A percentile compares a stretch with the other conserved stretches of the same genome.
Evolutionary conservation across 1,140 invertebrate species (phyloP).

Genomic region (Plectrocnemia conspersa): DNA sequence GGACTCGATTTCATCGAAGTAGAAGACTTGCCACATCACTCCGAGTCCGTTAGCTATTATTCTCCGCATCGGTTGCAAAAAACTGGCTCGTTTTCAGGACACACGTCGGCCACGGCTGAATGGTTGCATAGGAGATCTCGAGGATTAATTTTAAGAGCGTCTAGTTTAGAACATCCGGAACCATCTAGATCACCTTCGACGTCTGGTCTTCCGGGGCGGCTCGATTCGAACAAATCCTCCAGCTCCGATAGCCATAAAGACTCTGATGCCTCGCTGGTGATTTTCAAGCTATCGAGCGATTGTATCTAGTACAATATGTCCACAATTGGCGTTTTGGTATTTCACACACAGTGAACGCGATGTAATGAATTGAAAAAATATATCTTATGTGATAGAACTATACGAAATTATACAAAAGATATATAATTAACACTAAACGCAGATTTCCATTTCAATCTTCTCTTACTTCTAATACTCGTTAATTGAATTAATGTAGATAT

Average conservation of each 20-base stretch:
- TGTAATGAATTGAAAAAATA: neutral
- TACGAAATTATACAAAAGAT: no score
- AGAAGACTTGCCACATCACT: conserved; percentile 18
- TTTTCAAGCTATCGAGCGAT: neutral
- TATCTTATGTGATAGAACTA: neutral
- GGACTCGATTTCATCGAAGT: conserved; percentile 14
- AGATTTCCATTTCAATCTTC: no score
- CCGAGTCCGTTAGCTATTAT: conserved; percentile 42
- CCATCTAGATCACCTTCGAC: conserved; percentile 25
- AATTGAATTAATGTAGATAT: no score
- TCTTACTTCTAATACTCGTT: no score
- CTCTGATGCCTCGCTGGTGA: conserved; percentile 27
- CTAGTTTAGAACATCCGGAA: conserved; percentile 45
- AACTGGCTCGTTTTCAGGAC: conserved; percentile 34
- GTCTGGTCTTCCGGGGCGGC: conserved; percentile 10
- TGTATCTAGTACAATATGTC: neutral
- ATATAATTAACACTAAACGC: no score
- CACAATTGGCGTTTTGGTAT: neutral
- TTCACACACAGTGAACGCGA: neutral
- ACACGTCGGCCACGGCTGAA: conserved; percentile 21
- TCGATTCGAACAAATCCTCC: conserved; percentile 23
- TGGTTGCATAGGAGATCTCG: conserved; percentile 40
- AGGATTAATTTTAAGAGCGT: conserved; percentile 45
- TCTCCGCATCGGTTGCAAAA: conserved; percentile 45
- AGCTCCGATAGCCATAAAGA: conserved; percentile 28